These are phyloP conservation scores for Araneus ventricosus DNA, from an alignment of 1,140 invertebrate genomes.

Conservation along the genomic window DNA sequence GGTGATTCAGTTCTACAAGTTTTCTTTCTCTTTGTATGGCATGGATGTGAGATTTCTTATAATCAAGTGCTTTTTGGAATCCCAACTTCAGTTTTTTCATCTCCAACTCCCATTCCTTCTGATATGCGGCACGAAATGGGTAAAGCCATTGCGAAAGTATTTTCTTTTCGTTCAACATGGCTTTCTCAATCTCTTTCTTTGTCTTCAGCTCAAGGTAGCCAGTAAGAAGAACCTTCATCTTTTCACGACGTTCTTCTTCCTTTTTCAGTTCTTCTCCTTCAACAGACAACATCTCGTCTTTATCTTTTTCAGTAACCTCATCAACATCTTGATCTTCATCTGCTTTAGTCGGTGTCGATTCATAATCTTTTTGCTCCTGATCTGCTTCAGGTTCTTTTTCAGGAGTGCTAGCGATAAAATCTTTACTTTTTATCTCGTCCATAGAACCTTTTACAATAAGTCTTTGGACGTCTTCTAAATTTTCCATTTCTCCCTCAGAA, in stretches of 20 bases:
- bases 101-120: slow-evolving; percentile 63
- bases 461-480: not conserved
- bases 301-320: not conserved
- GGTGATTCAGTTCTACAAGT: slow-evolving; percentile 51
- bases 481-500: not conserved
- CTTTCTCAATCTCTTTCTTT: slow-evolving; percentile 67
- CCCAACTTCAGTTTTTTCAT: slow-evolving; percentile 59
- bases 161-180: slow-evolving; percentile 68
- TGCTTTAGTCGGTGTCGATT: not conserved
- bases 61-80: slow-evolving; percentile 62
- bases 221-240: slow-evolving; percentile 51
- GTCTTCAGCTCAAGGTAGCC: slow-evolving; percentile 62
- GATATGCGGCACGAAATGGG: slow-evolving; percentile 42
- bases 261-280: slow-evolving; percentile 55
- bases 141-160: slow-evolving; percentile 64
- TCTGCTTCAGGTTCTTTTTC: not conserved
- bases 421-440: not conserved
- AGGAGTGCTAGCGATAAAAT: too few species aligned
- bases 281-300: not conserved
- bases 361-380: not conserved
- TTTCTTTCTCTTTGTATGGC: slow-evolving; percentile 60
- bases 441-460: not conserved
- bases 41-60: slow-evolving; percentile 60
- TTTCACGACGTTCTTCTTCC: slow-evolving; percentile 63
- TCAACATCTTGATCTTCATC: not conserved